Percentiles rank a stretch among this genome's conserved stretches.
Evolutionary conservation across 2,888 invertebrate genomes (phyloP).

Genomic region (Sesia apiformis): DNA sequence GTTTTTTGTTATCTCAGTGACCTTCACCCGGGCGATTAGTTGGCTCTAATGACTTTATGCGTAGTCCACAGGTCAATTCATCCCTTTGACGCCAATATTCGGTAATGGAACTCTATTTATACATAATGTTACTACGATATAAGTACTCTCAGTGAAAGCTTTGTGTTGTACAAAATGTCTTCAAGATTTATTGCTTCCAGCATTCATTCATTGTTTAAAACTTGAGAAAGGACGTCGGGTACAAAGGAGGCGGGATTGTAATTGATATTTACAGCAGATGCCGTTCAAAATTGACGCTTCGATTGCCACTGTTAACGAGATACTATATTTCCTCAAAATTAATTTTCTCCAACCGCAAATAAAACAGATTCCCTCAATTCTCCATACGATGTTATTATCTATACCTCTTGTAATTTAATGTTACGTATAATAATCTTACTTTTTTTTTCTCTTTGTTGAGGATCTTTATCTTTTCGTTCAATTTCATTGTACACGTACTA

Average conservation of each 20-base stretch:
- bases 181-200: constrained; percentile 15
- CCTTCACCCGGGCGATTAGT: background rate
- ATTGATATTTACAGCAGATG: constrained; percentile 23
- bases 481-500: too few relatives aligned
- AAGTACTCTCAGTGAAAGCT: background rate
- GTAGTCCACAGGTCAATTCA: background rate
- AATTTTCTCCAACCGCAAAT: background rate
- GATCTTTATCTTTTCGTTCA: too few relatives aligned
- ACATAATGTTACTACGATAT: background rate
- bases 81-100: background rate
- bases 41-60: background rate
- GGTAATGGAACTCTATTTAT: background rate
- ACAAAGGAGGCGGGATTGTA: constrained; percentile 18
- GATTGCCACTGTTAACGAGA: constrained; percentile 6
- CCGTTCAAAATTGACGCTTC: constrained; percentile 14
- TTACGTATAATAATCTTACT: too few relatives aligned
- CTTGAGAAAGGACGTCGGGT: constrained; percentile 19
- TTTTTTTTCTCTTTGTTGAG: too few relatives aligned
- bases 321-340: constrained; percentile 1
- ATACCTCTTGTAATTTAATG: background rate
- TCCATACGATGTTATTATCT: background rate
- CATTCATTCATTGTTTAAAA: constrained; percentile 24
- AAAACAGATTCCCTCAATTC: background rate
- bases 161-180: constrained; percentile 3
- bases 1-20: background rate